phyloP scores from a whole-genome alignment of 2,113 vertebrate species.

The Bos javanicus region DNA sequence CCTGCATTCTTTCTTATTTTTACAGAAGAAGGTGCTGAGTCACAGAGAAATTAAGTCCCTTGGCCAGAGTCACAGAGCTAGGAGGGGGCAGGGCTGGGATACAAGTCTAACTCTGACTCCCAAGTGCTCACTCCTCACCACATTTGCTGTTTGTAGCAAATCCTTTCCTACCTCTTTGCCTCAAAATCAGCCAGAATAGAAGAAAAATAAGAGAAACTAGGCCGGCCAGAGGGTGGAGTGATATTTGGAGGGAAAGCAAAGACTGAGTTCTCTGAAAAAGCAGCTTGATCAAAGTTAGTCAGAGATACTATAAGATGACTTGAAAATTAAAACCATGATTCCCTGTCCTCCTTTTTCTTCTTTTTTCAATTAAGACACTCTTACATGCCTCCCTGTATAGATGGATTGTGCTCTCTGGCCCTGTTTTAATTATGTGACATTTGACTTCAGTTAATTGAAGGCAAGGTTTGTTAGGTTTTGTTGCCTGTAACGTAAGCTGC shows the following conservation, averaged over 20 bases:
- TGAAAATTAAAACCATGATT: neutral
- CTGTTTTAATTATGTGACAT: neutral
- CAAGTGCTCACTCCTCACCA: neutral
- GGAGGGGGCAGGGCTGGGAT: neutral
- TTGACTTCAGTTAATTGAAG: neutral
- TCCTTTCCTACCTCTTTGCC: neutral
- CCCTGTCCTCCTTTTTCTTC: neutral
- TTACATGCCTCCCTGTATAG: neutral
- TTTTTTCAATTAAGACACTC: neutral
- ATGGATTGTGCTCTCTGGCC: neutral
- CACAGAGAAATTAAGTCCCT: neutral
- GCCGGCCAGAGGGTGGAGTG: neutral
- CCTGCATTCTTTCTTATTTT: neutral
- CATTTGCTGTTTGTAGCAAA: neutral
- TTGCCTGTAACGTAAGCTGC: neutral
- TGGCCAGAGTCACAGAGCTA: neutral
- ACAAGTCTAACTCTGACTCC: neutral
- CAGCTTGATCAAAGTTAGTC: neutral
- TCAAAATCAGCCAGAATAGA: neutral
- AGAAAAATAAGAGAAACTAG: neutral
- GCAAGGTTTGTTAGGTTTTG: neutral
- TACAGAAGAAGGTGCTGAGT: neutral
- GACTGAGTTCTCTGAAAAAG: neutral
- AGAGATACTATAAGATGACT: neutral
- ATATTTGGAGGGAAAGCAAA: neutral